Evolutionary conservation across 2,888 invertebrate species (phyloP).

Genomic region (Agrochola lychnidis): DNA sequence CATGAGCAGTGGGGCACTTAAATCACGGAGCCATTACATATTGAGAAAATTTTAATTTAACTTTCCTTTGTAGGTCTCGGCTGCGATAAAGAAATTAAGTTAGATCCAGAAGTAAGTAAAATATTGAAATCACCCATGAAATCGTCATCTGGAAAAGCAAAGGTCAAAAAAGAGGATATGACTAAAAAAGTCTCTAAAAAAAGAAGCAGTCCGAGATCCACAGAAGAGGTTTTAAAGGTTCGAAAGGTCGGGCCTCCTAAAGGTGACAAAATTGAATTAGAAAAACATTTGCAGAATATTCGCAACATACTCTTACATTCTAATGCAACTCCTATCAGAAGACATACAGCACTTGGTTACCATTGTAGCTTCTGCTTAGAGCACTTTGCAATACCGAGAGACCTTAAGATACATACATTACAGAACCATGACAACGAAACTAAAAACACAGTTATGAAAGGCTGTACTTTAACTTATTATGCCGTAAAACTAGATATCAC

Average conservation of each 20-base stretch:
- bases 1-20: neutral
- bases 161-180: neutral
- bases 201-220: conserved; percentile 8
- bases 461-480: conserved; percentile 60
- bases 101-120: conserved; percentile 20
- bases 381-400: conserved; percentile 69
- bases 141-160: conserved; percentile 8
- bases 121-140: conserved; percentile 1
- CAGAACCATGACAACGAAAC: conserved; percentile 66
- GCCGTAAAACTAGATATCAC: conserved; percentile 60
- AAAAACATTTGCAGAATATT: conserved; percentile 69
- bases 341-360: conserved; percentile 73
- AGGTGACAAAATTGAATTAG: conserved; percentile 37
- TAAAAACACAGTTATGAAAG: conserved; percentile 69
- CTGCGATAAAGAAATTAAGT: conserved; percentile 18
- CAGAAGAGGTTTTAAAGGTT: neutral
- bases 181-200: conserved; percentile 14
- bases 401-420: conserved; percentile 76
- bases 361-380: conserved; percentile 75
- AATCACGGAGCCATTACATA: neutral
- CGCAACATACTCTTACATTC: conserved; percentile 73
- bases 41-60: conserved; percentile 14
- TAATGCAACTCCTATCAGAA: conserved; percentile 79
- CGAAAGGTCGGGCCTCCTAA: neutral
- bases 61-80: conserved; percentile 21